Evolutionary conservation across 2,113 vertebrate genomes (phyloP).

Genomic region (Kryptolebias marmoratus): DNA sequence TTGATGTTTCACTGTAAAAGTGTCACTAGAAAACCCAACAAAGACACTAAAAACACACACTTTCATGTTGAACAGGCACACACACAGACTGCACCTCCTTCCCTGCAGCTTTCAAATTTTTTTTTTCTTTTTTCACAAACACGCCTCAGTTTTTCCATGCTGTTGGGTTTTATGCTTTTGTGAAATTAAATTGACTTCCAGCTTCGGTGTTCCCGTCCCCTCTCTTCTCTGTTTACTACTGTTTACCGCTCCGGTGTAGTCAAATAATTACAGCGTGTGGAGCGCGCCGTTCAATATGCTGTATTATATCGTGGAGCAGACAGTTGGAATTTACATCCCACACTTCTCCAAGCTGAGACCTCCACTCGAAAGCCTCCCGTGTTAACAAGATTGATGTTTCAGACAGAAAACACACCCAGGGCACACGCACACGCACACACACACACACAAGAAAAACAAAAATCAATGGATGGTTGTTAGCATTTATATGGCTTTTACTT

Average conservation of each 20-base stretch:
- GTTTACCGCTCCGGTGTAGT: slow-evolving; percentile 44
- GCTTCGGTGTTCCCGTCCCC: neutral
- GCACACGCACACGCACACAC: slow-evolving; percentile 23
- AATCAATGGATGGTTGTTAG: slow-evolving; percentile 69
- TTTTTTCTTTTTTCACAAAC: slow-evolving; percentile 2
- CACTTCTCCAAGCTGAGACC: slow-evolving; percentile 45
- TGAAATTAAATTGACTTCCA: slow-evolving; percentile 23
- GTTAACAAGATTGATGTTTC: slow-evolving; percentile 69
- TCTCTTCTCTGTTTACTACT: slow-evolving; percentile 24
- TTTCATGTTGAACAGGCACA: neutral
- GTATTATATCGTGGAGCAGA: slow-evolving; percentile 40
- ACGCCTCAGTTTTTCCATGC: slow-evolving; percentile 11
- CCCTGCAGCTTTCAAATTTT: neutral
- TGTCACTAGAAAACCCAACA: too few species aligned
- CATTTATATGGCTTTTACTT: slow-evolving; percentile 69
- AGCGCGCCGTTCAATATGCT: slow-evolving; percentile 14
- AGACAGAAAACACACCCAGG: slow-evolving; percentile 19
- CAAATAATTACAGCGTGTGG: slow-evolving; percentile 25
- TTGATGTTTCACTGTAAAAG: too few species aligned
- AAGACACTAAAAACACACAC: too few species aligned
- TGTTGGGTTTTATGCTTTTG: slow-evolving; percentile 30
- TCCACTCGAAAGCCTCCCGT: slow-evolving; percentile 19
- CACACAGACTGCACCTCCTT: neutral
- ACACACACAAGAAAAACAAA: neutral
- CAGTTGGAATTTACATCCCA: slow-evolving; percentile 53